phyloP scores from a whole-genome alignment of 2,888 invertebrate species.

The Philhelius pedissequus region DNA sequence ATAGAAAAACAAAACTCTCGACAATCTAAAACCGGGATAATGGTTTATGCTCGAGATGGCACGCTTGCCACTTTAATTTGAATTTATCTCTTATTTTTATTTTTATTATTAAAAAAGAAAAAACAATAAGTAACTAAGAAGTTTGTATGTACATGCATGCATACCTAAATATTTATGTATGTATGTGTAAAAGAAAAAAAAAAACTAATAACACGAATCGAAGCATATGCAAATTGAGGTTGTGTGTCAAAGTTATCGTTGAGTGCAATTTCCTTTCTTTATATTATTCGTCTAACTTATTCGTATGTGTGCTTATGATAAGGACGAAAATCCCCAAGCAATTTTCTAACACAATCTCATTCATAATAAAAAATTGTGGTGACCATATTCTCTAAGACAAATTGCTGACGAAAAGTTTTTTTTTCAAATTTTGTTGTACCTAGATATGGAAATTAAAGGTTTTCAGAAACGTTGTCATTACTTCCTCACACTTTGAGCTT shows the following conservation, averaged over 20 bases:
- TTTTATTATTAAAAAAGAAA: no score
- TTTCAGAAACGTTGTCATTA: no score
- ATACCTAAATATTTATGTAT: background rate
- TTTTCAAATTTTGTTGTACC: no score
- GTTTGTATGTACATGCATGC: no score
- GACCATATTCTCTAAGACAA: background rate
- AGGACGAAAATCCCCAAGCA: background rate
- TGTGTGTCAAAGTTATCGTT: slow-evolving; percentile 52
- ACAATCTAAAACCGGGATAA: slow-evolving; percentile 20
- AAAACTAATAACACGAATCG: slow-evolving; percentile 28
- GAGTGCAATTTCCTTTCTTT: slow-evolving; percentile 44
- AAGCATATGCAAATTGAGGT: slow-evolving; percentile 56
- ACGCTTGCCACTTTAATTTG: slow-evolving; percentile 35
- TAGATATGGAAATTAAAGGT: no score
- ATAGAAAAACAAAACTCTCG: background rate
- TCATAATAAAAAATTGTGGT: background rate
- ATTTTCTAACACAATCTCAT: background rate
- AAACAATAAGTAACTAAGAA: no score
- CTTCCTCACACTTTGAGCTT: no score
- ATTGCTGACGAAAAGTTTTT: no score
- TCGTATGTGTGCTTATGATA: background rate
- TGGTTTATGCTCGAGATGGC: slow-evolving; percentile 27
- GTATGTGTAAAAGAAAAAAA: background rate
- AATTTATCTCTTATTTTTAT: slow-evolving; percentile 19
- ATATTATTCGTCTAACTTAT: background rate